Conservation (phyloP, 2,797 vertebrate species). For the Dermochelys coriacea region DNA sequence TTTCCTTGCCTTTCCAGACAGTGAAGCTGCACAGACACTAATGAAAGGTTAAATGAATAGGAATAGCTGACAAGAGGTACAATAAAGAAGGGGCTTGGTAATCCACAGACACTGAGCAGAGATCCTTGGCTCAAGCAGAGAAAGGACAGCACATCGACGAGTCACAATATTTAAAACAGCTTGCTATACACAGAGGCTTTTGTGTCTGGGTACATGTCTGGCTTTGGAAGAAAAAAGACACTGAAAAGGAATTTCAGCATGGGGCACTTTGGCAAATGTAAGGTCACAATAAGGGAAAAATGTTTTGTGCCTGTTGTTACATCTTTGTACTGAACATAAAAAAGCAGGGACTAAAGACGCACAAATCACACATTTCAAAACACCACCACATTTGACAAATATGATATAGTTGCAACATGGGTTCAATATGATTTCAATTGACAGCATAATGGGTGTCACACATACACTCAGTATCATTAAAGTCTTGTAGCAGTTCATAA, state of each 20-base stretch:
- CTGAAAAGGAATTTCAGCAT: constrained; percentile 91
- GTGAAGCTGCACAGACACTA: constrained; percentile 93
- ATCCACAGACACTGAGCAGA: constrained; percentile 88
- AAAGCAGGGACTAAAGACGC: constrained; percentile 72
- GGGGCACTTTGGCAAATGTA: constrained; percentile 91
- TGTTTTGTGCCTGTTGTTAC: constrained; percentile 90
- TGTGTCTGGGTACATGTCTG: constrained; percentile 85
- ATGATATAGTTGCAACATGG: constrained; percentile 64
- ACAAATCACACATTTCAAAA: constrained; percentile 75
- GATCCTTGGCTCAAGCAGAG: constrained; percentile 87
- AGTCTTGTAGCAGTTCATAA: constrained; percentile 49
- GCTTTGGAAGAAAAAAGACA: constrained; percentile 87
- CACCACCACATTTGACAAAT: constrained; percentile 77
- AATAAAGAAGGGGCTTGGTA: constrained; percentile 91
- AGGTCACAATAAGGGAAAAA: constrained; percentile 88
- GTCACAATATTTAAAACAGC: constrained; percentile 95
- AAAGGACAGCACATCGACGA: constrained; percentile 89
- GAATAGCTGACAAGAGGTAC: constrained; percentile 96
- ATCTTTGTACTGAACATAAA: constrained; percentile 79
- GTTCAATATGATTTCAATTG: constrained; percentile 37
- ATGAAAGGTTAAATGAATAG: constrained; percentile 99
- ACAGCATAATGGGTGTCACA: constrained; percentile 24
- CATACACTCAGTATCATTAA: constrained; percentile 16
- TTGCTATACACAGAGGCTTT: constrained; percentile 88
- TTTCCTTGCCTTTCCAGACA: constrained; percentile 88